Base-by-base conservation (phyloP, 1,140 invertebrate genomes). In the Manduca sexta region DNA sequence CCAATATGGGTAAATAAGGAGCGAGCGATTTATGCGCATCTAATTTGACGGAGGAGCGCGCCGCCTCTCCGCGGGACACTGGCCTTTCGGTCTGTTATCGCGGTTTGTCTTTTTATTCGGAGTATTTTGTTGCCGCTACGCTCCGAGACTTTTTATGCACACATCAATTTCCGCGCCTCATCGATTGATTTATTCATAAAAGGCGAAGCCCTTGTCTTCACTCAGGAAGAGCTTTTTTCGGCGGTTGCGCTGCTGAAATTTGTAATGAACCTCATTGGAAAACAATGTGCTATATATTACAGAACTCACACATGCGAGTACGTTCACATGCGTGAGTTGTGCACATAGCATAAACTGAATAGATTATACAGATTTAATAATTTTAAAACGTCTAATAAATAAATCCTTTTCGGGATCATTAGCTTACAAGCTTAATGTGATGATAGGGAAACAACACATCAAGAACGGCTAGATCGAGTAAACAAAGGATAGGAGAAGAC, bases 111-210 rank as follows among this genome's bases (percentile, higher is more conserved):
- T 82, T 82, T 84, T 84, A 76, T 64, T 66, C 69, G 66, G 56
- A 71, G 62, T 74, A 82, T 74, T 85, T 82, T 85, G 80, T 84
- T 81, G 72, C 73, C 69, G 70, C 62, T 69, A 53, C 74, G 68
- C 70, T 73, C 71, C 67, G 65, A 72, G 57, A 62, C 69, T 84
- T 84, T 84, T 84, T 85, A 78, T 59, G 48, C 68, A 56, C 70
- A 75, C 80, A 84, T 84, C 78, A 85, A 85, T 84, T 84, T 85
- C 82, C 82, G 75, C 78, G 79, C 79, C 74, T 82, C 66, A 37
- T 45, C 63, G 64, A 78, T 82, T 83, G 79, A 79, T 85, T 85
- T 85, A 85, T 85, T 83, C 82, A 85, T 83, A 79, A 82, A 80
- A 75, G 60, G 53, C 62, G 57, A 72, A 58, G 52, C 61, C 62